Conservation (phyloP, 2,888 invertebrate species). For the Onchidella celtica region DNA sequence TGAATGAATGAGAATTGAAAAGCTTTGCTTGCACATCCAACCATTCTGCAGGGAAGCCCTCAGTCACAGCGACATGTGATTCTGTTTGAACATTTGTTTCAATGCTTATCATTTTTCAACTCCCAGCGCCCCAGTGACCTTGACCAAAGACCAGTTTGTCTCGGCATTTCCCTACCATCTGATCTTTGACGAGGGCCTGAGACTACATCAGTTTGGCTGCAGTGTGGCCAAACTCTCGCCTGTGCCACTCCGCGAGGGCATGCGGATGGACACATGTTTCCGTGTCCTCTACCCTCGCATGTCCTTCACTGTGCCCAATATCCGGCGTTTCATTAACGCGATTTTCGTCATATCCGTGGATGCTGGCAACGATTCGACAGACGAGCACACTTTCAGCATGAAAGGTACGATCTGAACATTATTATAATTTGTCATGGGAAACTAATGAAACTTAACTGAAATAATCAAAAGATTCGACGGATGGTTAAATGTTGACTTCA, state of each 20-base stretch:
- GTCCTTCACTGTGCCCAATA: slow-evolving; percentile 67
- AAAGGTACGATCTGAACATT: slow-evolving; percentile 45
- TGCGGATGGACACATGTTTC: slow-evolving; percentile 61
- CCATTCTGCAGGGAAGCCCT: no score
- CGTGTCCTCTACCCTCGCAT: slow-evolving; percentile 71
- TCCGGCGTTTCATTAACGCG: slow-evolving; percentile 74
- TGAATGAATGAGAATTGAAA: no score
- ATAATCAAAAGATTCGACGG: no score
- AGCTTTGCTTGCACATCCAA: no score
- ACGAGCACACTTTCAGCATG: slow-evolving; percentile 18
- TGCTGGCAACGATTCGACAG: not conserved
- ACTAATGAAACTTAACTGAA: no score
- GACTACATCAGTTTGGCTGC: slow-evolving; percentile 68
- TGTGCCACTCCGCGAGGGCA: slow-evolving; percentile 48
- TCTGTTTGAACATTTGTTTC: no score
- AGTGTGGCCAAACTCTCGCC: slow-evolving; percentile 37
- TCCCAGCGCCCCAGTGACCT: slow-evolving; percentile 37
- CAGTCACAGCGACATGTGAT: no score
- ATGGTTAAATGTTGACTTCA: not conserved
- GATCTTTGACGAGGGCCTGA: slow-evolving; percentile 69
- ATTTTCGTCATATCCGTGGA: slow-evolving; percentile 66
- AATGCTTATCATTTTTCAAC: no score
- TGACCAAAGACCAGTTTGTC: slow-evolving; percentile 69
- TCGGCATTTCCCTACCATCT: slow-evolving; percentile 75
- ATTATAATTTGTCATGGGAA: no score